Percentiles rank a stretch among this genome's conserved stretches.
phyloP scores from a whole-genome alignment of 2,113 vertebrate genomes.

The Hypanus sabinus region DNA sequence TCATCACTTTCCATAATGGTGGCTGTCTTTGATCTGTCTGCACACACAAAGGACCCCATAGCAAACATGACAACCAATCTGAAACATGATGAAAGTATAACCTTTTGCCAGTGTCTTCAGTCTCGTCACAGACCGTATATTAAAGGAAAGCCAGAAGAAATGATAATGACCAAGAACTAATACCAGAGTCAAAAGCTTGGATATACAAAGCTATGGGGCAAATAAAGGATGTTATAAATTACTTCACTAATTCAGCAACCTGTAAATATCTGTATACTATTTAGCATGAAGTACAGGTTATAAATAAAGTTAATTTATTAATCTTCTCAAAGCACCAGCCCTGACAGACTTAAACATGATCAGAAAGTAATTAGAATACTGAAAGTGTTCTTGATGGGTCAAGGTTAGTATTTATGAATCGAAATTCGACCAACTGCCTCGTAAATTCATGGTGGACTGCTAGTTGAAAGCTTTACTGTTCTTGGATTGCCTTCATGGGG shows the following conservation, averaged over 20 bases:
- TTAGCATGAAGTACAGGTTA: neutral
- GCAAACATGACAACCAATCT: too few species aligned
- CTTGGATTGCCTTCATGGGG: conserved; percentile 36
- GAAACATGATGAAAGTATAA: too few species aligned
- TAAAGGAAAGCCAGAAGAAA: neutral
- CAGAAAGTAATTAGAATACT: neutral
- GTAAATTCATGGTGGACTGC: neutral
- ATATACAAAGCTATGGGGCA: neutral
- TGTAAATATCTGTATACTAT: neutral
- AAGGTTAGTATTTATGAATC: neutral
- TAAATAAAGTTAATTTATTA: conserved; percentile 25
- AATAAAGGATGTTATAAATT: neutral
- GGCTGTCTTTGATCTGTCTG: too few species aligned
- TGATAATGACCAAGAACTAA: neutral
- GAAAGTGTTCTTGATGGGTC: neutral
- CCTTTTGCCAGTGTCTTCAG: too few species aligned
- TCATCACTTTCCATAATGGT: too few species aligned
- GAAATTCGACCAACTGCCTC: conserved; percentile 6
- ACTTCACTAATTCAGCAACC: neutral
- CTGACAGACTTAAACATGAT: neutral
- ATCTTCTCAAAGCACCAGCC: neutral
- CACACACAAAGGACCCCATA: too few species aligned
- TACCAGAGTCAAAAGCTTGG: neutral
- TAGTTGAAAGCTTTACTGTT: conserved; percentile 26
- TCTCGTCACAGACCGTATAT: too few species aligned